phyloP scores from a whole-genome alignment of 1,140 invertebrate genomes.

The Theocolax elegans region DNA sequence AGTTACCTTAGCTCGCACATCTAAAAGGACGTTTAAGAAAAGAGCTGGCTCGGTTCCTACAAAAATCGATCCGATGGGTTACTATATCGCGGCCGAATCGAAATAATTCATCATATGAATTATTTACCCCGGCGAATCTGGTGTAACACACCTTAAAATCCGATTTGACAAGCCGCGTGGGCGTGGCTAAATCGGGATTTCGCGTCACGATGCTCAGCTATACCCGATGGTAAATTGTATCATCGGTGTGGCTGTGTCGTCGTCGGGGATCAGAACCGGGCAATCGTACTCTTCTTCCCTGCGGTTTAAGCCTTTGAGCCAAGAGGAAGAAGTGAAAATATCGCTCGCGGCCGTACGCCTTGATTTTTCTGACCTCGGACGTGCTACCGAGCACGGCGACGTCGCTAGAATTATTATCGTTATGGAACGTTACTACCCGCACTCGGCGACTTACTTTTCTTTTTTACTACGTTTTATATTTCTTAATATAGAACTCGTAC shows the following conservation, averaged over 20 bases:
- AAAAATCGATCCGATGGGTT: too few species aligned
- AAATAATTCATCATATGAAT: slow-evolving; percentile 59
- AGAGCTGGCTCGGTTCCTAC: too few species aligned
- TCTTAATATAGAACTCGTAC: background rate
- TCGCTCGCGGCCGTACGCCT: slow-evolving; percentile 1
- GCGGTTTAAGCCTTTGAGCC: slow-evolving; percentile 10
- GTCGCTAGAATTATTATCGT: too few species aligned
- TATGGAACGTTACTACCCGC: too few species aligned
- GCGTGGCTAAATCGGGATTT: slow-evolving; percentile 16
- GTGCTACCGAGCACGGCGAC: too few species aligned
- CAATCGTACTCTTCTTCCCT: too few species aligned
- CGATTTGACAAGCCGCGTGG: slow-evolving; percentile 44
- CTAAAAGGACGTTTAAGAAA: too few species aligned
- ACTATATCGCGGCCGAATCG: slow-evolving; percentile 31
- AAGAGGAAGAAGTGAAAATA: slow-evolving; percentile 11
- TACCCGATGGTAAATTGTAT: slow-evolving; percentile 15
- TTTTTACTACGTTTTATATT: background rate
- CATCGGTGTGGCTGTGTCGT: background rate
- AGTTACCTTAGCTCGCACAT: slow-evolving; percentile 20
- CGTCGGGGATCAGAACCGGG: background rate
- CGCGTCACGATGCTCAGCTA: background rate
- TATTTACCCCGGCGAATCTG: slow-evolving; percentile 47
- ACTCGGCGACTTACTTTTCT: background rate
- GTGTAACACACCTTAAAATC: slow-evolving; percentile 49
- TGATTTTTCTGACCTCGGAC: background rate